Evolutionary conservation across 2,113 vertebrate species (phyloP), one percentile per base, ranked within the genome.

Genomic region (Rhinoptilus africanus): DNA sequence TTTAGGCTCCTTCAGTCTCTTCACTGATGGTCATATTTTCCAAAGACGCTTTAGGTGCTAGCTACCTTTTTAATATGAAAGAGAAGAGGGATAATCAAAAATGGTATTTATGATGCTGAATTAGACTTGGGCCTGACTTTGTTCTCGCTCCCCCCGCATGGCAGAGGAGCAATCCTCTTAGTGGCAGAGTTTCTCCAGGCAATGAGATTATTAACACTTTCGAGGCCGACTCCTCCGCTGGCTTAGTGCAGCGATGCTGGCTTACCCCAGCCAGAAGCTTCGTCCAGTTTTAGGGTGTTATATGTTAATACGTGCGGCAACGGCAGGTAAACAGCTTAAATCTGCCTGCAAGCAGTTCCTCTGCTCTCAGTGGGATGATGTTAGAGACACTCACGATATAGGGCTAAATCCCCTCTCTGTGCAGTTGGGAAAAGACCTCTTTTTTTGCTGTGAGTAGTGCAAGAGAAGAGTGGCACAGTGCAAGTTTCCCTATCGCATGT

Each of bases 401-500:
- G 41, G 39, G 81, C 32, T 66, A 4, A 39, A 57, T 63, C 18
- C 17, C n/a, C 30, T 34, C 63, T 62, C 75, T 47, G 34, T 24
- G 21, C 59, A 14, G 34, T 24, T 4, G 7, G 41, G 27, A 43
- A 54, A 66, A 53, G 48, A 32, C 32, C 28, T 41, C 48, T n/a
- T 27, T 66, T 66, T 54, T 27, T 27, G 27, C 51, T 37, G 7
- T 32, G 59, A 50, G n/a, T 14, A 45, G 54, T 37, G 45, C 78
- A 27, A 27, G 81, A 37, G 50, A 67, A 62, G 59, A 28, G 10
- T 28, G 34, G 54, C 37, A 30, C 37, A 15, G 80, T 21, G 17
- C 57, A 14, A 35, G 8, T 32, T 27, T 68, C 39, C 34, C 39
- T 53, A 0, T 45, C 0, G 0, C 23, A 18, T 0, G 0, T 67